A percentile compares a stretch with the other conserved stretches of the same genome.
Conservation (phyloP, 2,113 vertebrate species). For the Rhea pennata region DNA sequence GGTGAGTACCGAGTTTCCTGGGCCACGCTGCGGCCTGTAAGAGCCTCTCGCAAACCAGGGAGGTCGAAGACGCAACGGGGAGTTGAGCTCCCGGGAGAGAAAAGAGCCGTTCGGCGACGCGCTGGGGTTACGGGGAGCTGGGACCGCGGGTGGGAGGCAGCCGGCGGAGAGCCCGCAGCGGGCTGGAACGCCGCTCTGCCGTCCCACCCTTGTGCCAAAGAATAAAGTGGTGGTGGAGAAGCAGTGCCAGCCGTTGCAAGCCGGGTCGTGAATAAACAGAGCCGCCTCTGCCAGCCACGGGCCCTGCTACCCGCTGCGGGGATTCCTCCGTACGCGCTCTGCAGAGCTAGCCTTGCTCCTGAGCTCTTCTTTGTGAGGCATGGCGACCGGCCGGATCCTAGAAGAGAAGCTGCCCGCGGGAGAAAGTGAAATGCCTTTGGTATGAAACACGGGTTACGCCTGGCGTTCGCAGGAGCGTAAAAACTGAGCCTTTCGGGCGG, state of each 20-base stretch:
- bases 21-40: background rate
- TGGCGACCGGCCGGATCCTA: background rate
- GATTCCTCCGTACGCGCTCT: background rate
- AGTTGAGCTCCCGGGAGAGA: rapidly evolving
- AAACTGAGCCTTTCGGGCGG: background rate
- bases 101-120: rapidly evolving
- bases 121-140: background rate
- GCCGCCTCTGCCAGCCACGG: background rate
- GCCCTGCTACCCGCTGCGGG: background rate
- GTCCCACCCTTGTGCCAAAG: background rate
- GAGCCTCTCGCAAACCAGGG: background rate
- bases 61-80: background rate
- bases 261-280: background rate
- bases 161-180: background rate
- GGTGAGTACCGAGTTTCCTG: background rate
- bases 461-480: rapidly evolving
- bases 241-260: background rate
- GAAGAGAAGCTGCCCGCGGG: background rate
- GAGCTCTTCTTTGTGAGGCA: background rate
- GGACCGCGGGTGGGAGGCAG: background rate
- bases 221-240: background rate
- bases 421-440: background rate
- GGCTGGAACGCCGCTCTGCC: background rate
- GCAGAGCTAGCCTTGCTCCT: background rate
- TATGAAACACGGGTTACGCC: rapidly evolving